These are phyloP conservation scores for Cosmorhoe ocellata DNA, from an alignment of 2,888 invertebrate species.

Conservation along the genomic window DNA sequence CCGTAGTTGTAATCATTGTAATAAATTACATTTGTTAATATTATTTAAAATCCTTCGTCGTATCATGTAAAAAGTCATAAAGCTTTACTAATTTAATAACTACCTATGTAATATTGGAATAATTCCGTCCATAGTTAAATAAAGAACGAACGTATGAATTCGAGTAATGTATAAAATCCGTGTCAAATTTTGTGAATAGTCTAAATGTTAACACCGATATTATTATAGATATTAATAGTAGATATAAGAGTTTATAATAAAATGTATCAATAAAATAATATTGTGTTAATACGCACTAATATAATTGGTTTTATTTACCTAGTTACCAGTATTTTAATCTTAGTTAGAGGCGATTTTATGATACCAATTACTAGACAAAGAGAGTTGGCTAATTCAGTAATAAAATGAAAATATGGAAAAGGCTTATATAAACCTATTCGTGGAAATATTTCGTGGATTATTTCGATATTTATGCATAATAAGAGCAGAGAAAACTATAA, in stretches of 20 bases:
- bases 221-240: conserved; percentile 49
- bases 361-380: too few relatives aligned
- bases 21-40: conserved; percentile 48
- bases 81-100: conserved; percentile 77
- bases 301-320: conserved; percentile 42
- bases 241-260: conserved; percentile 57
- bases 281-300: conserved; percentile 73
- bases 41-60: conserved; percentile 52
- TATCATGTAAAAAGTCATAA: conserved; percentile 76
- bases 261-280: conserved; percentile 62
- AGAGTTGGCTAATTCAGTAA: too few relatives aligned
- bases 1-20: conserved; percentile 49
- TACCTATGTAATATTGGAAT: conserved; percentile 44
- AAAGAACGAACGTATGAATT: conserved; percentile 30
- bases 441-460: too few relatives aligned
- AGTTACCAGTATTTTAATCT: not conserved
- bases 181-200: conserved; percentile 58
- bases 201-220: conserved; percentile 54
- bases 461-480: too few relatives aligned
- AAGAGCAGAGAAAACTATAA: too few relatives aligned
- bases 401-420: too few relatives aligned
- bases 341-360: too few relatives aligned
- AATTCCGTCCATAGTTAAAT: conserved; percentile 61
- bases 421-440: too few relatives aligned
- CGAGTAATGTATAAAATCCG: conserved; percentile 44